Conservation (phyloP, 1,140 invertebrate species). For the Penaeus chinensis region DNA sequence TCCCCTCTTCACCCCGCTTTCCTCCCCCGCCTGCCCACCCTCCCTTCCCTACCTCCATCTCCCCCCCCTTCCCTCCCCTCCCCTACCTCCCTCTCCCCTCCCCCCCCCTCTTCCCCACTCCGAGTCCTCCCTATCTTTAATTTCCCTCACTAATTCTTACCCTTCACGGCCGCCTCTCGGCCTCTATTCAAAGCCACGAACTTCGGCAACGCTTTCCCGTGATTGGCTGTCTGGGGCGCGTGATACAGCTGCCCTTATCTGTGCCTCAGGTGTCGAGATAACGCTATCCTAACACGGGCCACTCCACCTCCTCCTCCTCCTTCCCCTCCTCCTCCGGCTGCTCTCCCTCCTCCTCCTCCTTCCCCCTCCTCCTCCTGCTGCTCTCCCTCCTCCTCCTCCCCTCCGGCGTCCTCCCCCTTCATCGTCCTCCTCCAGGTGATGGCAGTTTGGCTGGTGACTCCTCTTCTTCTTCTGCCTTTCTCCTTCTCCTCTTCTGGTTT, state of each 20-base stretch:
- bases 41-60: too few relatives aligned
- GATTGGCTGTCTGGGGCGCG: constrained; percentile 54
- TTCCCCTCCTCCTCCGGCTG: neutral
- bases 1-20: too few relatives aligned
- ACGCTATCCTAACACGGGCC: constrained; percentile 40
- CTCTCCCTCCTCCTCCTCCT: neutral
- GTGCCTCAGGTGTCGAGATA: constrained; percentile 58
- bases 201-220: constrained; percentile 39
- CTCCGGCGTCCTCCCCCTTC: too few relatives aligned
- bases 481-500: too few relatives aligned
- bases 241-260: constrained; percentile 58
- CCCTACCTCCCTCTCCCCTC: too few relatives aligned
- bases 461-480: too few relatives aligned
- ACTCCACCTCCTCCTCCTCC: neutral
- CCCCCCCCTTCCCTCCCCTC: too few relatives aligned
- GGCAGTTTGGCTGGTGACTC: too few relatives aligned
- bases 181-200: constrained; percentile 45
- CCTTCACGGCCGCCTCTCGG: neutral
- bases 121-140: constrained; percentile 30
- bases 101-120: too few relatives aligned
- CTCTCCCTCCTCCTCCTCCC: neutral
- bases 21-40: too few relatives aligned
- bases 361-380: neutral
- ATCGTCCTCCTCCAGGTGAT: too few relatives aligned
- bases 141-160: constrained; percentile 56